Evolutionary conservation across 1,140 invertebrate species (phyloP).

Genomic region (Aradophagus sp.): DNA sequence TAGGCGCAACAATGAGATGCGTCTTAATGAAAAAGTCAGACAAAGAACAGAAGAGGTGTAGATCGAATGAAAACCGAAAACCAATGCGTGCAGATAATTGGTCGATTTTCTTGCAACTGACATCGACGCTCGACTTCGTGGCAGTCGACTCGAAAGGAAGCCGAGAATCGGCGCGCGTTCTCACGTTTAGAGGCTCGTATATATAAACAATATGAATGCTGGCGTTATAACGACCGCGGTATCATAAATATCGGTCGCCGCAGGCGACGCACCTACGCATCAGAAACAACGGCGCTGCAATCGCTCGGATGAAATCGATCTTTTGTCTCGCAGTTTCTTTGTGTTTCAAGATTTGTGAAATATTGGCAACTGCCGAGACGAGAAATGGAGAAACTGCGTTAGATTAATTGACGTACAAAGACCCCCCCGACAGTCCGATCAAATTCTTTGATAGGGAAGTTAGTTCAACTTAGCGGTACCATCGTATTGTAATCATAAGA

Average conservation of each 20-base stretch:
- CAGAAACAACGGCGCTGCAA: constrained; percentile 14
- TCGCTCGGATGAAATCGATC: constrained; percentile 15
- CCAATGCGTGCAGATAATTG: constrained; percentile 16
- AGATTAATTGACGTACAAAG: constrained; percentile 20
- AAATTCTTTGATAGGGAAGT: not conserved
- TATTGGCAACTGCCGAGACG: constrained; percentile 6
- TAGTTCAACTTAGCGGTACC: no score
- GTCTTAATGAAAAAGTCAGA: no score
- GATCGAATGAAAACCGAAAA: constrained; percentile 6
- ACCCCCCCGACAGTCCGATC: not conserved
- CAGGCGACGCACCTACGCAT: constrained; percentile 38
- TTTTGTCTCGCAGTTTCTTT: constrained; percentile 24
- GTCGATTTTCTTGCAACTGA: constrained; percentile 16
- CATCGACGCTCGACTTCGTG: constrained; percentile 16
- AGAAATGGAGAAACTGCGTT: constrained; percentile 13
- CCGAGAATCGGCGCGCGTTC: constrained; percentile 20
- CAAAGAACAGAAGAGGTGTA: not conserved
- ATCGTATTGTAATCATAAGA: no score
- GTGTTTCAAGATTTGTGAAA: constrained; percentile 10
- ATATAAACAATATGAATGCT: constrained; percentile 43
- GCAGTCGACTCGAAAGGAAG: constrained; percentile 1
- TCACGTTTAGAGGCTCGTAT: constrained; percentile 30
- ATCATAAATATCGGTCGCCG: constrained; percentile 43
- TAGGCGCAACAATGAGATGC: no score
- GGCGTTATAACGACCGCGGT: constrained; percentile 29